Evolutionary conservation across 2,888 invertebrate genomes (phyloP).

Genomic region (Tanypteryx hageni): DNA sequence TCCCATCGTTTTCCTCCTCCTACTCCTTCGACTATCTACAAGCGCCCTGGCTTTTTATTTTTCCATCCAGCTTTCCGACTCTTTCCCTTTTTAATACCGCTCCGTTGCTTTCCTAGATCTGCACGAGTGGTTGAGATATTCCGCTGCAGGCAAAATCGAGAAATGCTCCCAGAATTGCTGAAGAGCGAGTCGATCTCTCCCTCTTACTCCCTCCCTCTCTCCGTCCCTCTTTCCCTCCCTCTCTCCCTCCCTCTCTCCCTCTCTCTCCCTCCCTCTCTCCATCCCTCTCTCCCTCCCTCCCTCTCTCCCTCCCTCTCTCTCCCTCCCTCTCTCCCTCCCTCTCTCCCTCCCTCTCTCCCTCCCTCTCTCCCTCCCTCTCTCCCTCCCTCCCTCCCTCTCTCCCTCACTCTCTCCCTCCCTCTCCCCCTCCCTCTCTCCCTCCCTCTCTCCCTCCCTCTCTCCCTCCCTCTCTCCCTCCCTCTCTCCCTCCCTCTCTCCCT

Average conservation of each 20-base stretch:
- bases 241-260: neutral
- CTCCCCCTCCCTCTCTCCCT: neutral
- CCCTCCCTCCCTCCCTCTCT: neutral
- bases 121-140: conserved; percentile 23
- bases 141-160: neutral
- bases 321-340: neutral
- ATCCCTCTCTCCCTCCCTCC: neutral
- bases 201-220: neutral
- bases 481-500: neutral
- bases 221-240: neutral
- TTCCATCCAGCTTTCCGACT: neutral
- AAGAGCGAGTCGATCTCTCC: conserved; percentile 2
- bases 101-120: conserved; percentile 35
- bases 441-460: neutral
- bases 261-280: neutral
- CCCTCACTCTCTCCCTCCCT: neutral
- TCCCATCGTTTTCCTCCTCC: neutral
- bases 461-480: neutral
- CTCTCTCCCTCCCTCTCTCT: neutral
- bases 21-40: neutral
- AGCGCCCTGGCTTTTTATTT: neutral
- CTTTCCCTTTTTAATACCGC: conserved; percentile 4
- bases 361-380: neutral
- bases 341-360: neutral
- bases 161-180: neutral